Base-by-base conservation (phyloP, 2,113 vertebrate species). In the Brachyhypopomus occidentalis region DNA sequence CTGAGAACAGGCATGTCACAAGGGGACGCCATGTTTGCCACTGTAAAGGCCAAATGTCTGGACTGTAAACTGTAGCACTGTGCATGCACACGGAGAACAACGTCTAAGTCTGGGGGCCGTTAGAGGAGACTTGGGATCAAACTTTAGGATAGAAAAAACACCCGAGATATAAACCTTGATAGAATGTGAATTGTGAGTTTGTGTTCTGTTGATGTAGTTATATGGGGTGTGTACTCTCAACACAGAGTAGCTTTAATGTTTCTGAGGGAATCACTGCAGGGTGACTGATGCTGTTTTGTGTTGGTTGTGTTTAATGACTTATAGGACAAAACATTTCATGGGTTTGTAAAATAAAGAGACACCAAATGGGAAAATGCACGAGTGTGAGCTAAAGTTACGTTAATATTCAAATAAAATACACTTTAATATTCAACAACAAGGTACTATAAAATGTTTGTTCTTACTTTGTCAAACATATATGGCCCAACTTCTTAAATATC, bases 1-100 rank as follows among this genome's bases (percentile, higher is more conserved):
- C 55, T 27, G 16, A 55, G 56, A 76, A n/a, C 59, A 20, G 20
- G 59, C 59, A 66, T 59, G 72, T 71, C 67, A 76, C 64, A 76
- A 23, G 9, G 0, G 12, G 30, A 22, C 59, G 74, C 41, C 77
- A 69, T 27, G 63, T 70, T 75, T 48, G 34, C 63, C 55, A 16
- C 3, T 56, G 45, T 25, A 75, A 76, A 63, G 30, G n/a, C n/a
- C 36, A 70, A 34, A 79, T 64, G 19, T 2, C 64, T 75, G 79
- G 58, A 17, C 41, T 16, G 52, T 41, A 45, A 45, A 59, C n/a
- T 36, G 63, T n/a, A 77, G 58, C 17, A 22, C 36, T 25, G 27
- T 66, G 22, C 41, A 20, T 67, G 22, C 38, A 1, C n/a, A 75
- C 0, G 20, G 55, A 41, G 59, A 52, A 22, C 4, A 52, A 20